A percentile compares a stretch with the other conserved stretches of the same genome.
Conservation (phyloP, 2,888 invertebrate genomes). For the Lysandra bellargus region DNA sequence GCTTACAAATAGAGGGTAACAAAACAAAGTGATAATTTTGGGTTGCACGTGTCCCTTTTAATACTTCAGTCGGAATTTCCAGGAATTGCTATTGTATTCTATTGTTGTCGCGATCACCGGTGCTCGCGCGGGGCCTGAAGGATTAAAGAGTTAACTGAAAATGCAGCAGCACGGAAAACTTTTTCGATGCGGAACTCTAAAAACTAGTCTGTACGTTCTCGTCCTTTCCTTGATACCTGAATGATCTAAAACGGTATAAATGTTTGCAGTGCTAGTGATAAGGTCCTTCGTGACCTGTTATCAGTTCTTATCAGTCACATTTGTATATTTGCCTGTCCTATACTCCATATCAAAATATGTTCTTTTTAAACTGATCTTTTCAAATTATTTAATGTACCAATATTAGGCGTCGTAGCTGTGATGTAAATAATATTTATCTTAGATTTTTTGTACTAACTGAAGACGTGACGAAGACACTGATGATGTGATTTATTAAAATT, state of each 20-base stretch:
- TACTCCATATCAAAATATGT: neutral
- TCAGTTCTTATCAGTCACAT: conserved; percentile 11
- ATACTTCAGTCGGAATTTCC: too few species aligned
- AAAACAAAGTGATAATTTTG: too few species aligned
- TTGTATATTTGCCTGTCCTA: neutral
- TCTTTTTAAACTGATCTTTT: neutral
- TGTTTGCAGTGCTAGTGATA: conserved; percentile 6
- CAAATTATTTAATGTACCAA: neutral
- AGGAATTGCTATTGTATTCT: too few species aligned
- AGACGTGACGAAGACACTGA: too few species aligned
- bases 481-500: too few species aligned
- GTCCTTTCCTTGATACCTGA: neutral
- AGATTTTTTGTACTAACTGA: too few species aligned
- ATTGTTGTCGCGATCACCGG: too few species aligned
- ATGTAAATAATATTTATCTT: too few species aligned
- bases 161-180: neutral
- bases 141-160: too few species aligned
- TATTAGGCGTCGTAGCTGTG: neutral
- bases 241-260: neutral
- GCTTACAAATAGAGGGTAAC: too few species aligned
- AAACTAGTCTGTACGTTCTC: neutral
- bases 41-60: too few species aligned
- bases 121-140: too few species aligned
- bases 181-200: neutral
- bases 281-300: neutral